These are phyloP conservation scores for Graptemys geographica DNA, from an alignment of 2,797 vertebrate genomes.

Conservation along the genomic window DNA sequence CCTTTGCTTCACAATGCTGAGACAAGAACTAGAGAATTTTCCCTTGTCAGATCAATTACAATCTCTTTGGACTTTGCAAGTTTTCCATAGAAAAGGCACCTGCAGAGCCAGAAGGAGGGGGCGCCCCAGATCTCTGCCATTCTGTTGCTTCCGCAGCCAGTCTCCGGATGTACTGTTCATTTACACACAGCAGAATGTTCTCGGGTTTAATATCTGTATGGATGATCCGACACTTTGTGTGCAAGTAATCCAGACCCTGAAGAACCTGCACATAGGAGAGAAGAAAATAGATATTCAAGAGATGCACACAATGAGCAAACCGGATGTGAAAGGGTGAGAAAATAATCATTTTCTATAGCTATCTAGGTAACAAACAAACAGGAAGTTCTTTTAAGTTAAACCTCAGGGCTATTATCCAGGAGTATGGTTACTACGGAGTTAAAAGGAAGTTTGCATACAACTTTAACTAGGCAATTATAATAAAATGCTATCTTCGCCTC, in stretches of 20 bases:
- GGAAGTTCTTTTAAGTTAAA: background rate
- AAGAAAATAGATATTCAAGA: background rate
- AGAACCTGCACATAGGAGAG: conserved; percentile 85
- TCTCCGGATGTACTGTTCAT: conserved; percentile 93
- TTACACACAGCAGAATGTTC: conserved; percentile 95
- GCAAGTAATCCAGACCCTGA: conserved; percentile 96
- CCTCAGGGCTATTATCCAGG: background rate
- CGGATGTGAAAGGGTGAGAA: background rate
- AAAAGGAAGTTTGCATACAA: background rate
- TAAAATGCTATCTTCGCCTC: background rate
- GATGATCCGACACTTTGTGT: conserved; percentile 97
- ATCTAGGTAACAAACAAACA: background rate
- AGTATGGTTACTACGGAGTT: background rate
- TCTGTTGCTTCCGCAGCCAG: conserved; percentile 96
- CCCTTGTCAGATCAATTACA: background rate
- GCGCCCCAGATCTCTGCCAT: conserved; percentile 94
- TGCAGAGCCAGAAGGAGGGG: conserved; percentile 96
- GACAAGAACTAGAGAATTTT: background rate
- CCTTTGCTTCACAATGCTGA: background rate
- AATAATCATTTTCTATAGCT: background rate
- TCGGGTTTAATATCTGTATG: conserved; percentile 99
- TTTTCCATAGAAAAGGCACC: conserved; percentile 75
- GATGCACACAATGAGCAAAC: background rate
- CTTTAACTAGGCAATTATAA: background rate
- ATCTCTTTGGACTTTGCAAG: background rate